These are phyloP conservation scores for Cisticola juncidis DNA, from an alignment of 2,113 vertebrate genomes.

Conservation along the genomic window DNA sequence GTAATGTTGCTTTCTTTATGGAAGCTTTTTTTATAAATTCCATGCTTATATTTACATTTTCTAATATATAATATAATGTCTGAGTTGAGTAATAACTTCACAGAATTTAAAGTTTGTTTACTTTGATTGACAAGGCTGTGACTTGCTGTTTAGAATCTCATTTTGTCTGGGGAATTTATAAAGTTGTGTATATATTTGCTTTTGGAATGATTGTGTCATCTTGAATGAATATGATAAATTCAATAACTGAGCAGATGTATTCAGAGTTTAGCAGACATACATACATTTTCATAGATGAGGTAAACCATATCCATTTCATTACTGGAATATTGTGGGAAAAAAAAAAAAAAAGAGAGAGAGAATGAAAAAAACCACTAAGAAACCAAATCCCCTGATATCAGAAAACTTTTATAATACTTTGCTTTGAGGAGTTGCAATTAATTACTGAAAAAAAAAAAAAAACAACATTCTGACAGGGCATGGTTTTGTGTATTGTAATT, in stretches of 20 bases:
- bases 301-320: conserved; percentile 44
- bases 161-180: neutral
- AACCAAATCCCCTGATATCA: neutral
- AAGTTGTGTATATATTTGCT: neutral
- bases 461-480: neutral
- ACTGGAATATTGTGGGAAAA: neutral
- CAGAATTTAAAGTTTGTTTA: neutral
- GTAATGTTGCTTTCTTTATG: neutral
- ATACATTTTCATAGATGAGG: conserved; percentile 43
- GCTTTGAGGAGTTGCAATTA: neutral
- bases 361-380: neutral
- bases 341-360: neutral
- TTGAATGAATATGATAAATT: conserved; percentile 54
- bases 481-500: neutral
- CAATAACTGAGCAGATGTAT: conserved; percentile 56
- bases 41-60: neutral
- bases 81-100: neutral
- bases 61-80: neutral
- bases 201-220: conserved; percentile 17
- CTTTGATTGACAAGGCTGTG: neutral
- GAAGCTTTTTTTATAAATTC: neutral
- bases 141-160: neutral
- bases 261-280: conserved; percentile 50
- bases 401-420: conserved; percentile 1
- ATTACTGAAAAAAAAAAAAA: conserved; percentile 8